These are phyloP conservation scores for Willowsia nigromaculata DNA, from an alignment of 2,888 invertebrate genomes.

Conservation along the genomic window DNA sequence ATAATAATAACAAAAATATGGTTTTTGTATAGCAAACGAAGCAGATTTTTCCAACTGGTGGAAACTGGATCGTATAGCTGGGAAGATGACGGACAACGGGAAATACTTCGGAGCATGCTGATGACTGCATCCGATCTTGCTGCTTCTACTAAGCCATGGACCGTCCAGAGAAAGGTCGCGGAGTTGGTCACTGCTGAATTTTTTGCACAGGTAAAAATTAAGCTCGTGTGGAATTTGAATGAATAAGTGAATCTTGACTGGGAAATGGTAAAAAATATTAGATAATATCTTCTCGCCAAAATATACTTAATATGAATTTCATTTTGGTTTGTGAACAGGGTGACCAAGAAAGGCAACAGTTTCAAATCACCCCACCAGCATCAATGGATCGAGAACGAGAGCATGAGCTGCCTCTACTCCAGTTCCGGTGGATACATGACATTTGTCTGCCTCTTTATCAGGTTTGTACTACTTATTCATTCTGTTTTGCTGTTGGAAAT, in stretches of 20 bases:
- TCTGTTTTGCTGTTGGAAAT: neutral
- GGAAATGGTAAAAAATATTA: neutral
- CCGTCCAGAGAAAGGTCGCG: conserved; percentile 85
- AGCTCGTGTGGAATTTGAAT: neutral
- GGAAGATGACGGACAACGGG: conserved; percentile 81
- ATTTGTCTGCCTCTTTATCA: conserved; percentile 82
- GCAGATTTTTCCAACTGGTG: conserved; percentile 81
- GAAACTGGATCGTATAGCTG: conserved; percentile 81
- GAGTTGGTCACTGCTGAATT: conserved; percentile 95
- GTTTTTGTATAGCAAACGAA: conserved; percentile 79
- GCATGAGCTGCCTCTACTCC: conserved; percentile 83
- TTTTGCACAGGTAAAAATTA: conserved; percentile 87
- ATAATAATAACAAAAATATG: neutral
- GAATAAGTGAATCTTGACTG: neutral
- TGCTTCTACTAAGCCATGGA: conserved; percentile 84
- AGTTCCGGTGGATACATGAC: conserved; percentile 81
- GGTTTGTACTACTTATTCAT: conserved; percentile 79
- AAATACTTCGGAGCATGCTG: conserved; percentile 81
- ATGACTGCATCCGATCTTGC: conserved; percentile 84
- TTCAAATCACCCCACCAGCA: conserved; percentile 90
- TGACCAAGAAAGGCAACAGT: conserved; percentile 92
- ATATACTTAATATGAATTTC: no score
- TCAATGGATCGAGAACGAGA: conserved; percentile 84
- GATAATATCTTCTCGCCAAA: no score
- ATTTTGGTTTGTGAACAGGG: conserved; percentile 80